Conservation (phyloP, 2,888 invertebrate species). For the Patella ulyssiponensis region DNA sequence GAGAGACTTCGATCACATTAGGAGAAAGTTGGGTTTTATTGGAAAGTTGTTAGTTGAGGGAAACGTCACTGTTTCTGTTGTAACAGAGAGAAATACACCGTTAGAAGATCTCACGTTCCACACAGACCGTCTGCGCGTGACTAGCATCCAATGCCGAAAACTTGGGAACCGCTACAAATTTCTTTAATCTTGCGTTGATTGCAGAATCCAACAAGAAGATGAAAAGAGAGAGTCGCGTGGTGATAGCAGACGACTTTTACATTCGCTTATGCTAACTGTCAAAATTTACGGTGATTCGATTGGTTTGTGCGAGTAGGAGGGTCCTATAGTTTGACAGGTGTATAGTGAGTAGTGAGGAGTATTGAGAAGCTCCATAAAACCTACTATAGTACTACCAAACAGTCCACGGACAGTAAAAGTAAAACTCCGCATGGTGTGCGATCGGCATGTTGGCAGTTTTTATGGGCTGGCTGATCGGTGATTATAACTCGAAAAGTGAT, state of each 20-base stretch:
- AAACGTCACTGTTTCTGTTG: no score
- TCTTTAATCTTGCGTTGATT: slow-evolving; percentile 9
- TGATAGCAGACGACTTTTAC: neutral
- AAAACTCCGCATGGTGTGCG: neutral
- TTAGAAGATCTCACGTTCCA: no score
- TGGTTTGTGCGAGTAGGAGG: slow-evolving; percentile 3
- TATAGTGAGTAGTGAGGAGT: neutral
- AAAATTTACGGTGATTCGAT: slow-evolving; percentile 6
- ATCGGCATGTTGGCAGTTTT: neutral
- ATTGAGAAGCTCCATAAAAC: neutral
- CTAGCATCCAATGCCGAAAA: no score
- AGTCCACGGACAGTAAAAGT: neutral
- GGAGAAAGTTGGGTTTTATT: no score
- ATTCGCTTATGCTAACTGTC: slow-evolving; percentile 1
- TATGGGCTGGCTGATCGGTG: neutral
- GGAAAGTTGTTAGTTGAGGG: no score
- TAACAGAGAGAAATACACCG: neutral
- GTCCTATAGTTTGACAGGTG: slow-evolving; percentile 1
- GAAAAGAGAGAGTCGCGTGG: neutral
- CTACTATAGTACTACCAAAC: neutral
- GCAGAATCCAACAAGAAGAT: neutral
- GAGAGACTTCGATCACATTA: neutral
- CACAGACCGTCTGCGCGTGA: no score
- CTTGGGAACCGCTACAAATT: neutral
- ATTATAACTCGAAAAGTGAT: neutral